Percentiles rank a stretch among this genome's conserved stretches.
Conservation (phyloP, 2,797 vertebrate species). For the Darevskia mixta region DNA sequence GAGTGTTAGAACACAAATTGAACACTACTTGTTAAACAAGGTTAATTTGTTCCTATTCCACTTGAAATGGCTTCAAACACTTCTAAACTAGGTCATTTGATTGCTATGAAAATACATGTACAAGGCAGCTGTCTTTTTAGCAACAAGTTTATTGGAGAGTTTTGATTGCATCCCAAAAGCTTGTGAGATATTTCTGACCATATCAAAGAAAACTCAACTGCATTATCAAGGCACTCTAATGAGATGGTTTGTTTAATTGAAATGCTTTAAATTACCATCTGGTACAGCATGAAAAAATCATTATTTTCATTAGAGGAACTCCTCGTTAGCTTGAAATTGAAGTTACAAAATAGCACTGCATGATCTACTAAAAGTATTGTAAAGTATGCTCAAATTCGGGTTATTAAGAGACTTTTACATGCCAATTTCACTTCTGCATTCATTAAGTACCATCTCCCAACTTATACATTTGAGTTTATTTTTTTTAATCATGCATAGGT, state of each 20-base stretch:
- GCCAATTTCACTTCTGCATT: slow-evolving; percentile 58
- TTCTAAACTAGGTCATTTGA: slow-evolving; percentile 77
- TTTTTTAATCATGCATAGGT: slow-evolving; percentile 42
- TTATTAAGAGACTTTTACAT: slow-evolving; percentile 66
- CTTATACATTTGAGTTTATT: slow-evolving; percentile 37
- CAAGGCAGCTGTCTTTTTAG: slow-evolving; percentile 66
- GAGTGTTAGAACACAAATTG: slow-evolving; percentile 71
- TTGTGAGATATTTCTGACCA: slow-evolving; percentile 76
- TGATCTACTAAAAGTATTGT: slow-evolving; percentile 74
- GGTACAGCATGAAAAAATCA: slow-evolving; percentile 79
- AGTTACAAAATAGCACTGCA: slow-evolving; percentile 75
- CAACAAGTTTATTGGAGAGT: slow-evolving; percentile 71
- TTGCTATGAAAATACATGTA: slow-evolving; percentile 66
- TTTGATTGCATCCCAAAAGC: slow-evolving; percentile 74
- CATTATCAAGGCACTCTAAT: slow-evolving; percentile 76
- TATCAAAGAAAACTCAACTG: slow-evolving; percentile 78
- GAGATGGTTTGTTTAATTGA: slow-evolving; percentile 80
- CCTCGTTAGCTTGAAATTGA: slow-evolving; percentile 73
- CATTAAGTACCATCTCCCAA: slow-evolving; percentile 34
- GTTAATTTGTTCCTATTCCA: slow-evolving; percentile 75
- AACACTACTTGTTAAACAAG: slow-evolving; percentile 77
- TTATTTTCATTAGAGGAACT: slow-evolving; percentile 79
- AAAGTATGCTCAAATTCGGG: slow-evolving; percentile 68
- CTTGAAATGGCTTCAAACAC: slow-evolving; percentile 76
- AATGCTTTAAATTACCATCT: slow-evolving; percentile 76